These are phyloP conservation scores for Poecile atricapillus DNA, from an alignment of 2,113 vertebrate genomes.

Conservation along the genomic window DNA sequence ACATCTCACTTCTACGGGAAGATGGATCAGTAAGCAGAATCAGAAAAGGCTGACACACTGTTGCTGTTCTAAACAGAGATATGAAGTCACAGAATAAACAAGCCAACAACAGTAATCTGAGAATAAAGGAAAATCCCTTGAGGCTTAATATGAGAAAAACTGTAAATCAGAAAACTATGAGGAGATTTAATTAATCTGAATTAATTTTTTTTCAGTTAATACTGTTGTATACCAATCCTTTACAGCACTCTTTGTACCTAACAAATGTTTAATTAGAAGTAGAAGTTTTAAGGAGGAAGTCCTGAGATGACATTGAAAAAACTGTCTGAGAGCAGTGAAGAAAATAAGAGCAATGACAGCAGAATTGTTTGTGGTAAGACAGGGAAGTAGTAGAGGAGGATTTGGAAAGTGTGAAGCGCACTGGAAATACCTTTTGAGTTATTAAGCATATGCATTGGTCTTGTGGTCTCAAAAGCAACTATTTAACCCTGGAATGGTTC, in stretches of 20 bases:
- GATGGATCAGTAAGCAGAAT: not conserved
- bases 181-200: not conserved
- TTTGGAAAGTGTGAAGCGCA: conserved; percentile 6
- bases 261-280: not conserved
- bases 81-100: not conserved
- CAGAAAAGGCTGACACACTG: not conserved
- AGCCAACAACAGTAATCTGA: not conserved
- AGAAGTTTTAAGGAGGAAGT: not conserved
- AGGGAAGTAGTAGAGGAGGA: not conserved
- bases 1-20: not conserved
- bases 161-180: not conserved
- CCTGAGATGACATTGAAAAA: not conserved
- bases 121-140: not conserved
- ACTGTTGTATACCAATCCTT: not conserved
- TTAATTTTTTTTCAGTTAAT: not conserved
- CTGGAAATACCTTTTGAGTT: not conserved
- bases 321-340: not conserved
- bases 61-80: not conserved
- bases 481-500: not conserved
- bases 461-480: not conserved
- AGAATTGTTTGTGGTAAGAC: not conserved
- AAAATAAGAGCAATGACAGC: not conserved
- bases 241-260: not conserved
- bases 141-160: not conserved
- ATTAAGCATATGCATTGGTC: not conserved